Evolutionary conservation across 2,888 invertebrate genomes (phyloP).

Genomic region (Patella ulyssiponensis): DNA sequence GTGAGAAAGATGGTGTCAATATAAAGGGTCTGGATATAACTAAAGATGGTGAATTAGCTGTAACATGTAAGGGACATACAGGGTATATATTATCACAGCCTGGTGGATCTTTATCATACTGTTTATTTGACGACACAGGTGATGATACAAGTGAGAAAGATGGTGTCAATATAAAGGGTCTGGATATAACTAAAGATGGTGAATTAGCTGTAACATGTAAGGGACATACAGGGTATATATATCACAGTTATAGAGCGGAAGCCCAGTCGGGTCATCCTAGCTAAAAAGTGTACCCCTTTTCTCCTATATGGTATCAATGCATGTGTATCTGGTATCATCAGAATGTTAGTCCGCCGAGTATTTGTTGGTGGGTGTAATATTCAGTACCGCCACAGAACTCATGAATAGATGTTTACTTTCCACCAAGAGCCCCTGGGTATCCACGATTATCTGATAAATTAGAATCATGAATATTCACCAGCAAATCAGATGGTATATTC

Average conservation of each 20-base stretch:
- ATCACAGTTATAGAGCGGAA: conserved; percentile 22
- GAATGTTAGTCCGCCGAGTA: too few species aligned
- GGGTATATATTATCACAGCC: conserved; percentile 51
- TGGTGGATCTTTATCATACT: conserved; percentile 58
- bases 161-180: conserved; percentile 32
- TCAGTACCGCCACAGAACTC: too few species aligned
- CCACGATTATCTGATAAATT: too few species aligned
- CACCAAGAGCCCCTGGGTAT: too few species aligned
- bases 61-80: conserved; percentile 48
- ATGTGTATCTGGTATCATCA: too few species aligned
- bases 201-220: conserved; percentile 51
- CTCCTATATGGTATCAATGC: too few species aligned
- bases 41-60: conserved; percentile 44
- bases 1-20: too few species aligned
- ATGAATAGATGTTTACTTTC: too few species aligned
- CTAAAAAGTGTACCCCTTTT: conserved; percentile 23
- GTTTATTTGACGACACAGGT: conserved; percentile 54
- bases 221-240: conserved; percentile 45
- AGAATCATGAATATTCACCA: too few species aligned
- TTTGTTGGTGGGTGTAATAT: too few species aligned
- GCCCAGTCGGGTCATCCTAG: neutral
- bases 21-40: conserved; percentile 52
- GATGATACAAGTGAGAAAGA: conserved; percentile 19
- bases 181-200: conserved; percentile 52
- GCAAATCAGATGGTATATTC: too few species aligned